These are phyloP conservation scores for Aromia moschata DNA, from an alignment of 2,888 invertebrate genomes.

Conservation along the genomic window DNA sequence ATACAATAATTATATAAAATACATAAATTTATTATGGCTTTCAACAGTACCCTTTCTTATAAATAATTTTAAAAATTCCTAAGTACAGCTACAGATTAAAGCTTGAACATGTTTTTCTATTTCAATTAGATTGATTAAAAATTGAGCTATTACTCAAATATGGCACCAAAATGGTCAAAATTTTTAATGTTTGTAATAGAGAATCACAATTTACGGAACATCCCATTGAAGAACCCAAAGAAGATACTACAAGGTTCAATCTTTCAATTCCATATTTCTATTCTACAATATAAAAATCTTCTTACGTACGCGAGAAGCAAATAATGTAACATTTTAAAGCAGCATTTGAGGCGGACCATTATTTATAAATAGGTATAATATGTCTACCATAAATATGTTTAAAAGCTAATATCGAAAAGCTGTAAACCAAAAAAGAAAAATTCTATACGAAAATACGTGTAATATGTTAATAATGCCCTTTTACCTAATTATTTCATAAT, in stretches of 20 bases:
- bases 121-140: conserved; percentile 60
- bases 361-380: too few species aligned
- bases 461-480: too few species aligned
- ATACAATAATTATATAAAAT: conserved; percentile 61
- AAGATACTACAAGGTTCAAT: conserved; percentile 44
- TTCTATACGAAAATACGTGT: too few species aligned
- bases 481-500: too few species aligned
- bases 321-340: neutral
- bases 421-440: too few species aligned
- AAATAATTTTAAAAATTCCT: conserved; percentile 59
- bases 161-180: conserved; percentile 64
- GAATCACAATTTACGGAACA: conserved; percentile 61
- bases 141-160: conserved; percentile 64
- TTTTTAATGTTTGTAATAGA: conserved; percentile 52
- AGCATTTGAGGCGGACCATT: too few species aligned
- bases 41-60: conserved; percentile 46
- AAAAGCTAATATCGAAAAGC: too few species aligned
- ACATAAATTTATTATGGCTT: conserved; percentile 57
- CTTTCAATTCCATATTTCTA: conserved; percentile 6
- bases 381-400: too few species aligned
- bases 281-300: neutral
- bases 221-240: conserved; percentile 60
- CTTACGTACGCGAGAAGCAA: neutral
- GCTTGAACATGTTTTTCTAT: conserved; percentile 59
- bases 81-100: conserved; percentile 58